Percentiles rank a stretch among this genome's conserved stretches.
phyloP scores from a whole-genome alignment of 2,113 vertebrate genomes.

The Lasiurus borealis region DNA sequence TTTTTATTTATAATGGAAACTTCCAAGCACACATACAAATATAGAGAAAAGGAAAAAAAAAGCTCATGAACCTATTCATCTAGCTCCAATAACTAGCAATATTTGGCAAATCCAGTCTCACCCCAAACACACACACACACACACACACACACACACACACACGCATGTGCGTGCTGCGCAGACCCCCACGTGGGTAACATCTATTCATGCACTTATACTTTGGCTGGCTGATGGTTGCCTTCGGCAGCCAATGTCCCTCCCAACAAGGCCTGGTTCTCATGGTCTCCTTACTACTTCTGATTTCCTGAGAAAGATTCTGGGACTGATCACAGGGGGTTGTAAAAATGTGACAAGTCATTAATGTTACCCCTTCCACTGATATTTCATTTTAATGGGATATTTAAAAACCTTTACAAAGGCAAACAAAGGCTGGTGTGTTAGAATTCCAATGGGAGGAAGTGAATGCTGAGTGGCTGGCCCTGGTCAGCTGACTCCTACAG shows the following conservation, averaged over 20 bases:
- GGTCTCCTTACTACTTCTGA: not conserved
- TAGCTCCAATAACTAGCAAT: not conserved
- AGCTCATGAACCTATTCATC: not conserved
- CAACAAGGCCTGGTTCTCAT: no score
- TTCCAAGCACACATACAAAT: not conserved
- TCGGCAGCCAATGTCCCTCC: no score
- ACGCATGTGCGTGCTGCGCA: not conserved
- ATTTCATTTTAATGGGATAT: not conserved
- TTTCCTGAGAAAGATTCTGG: not conserved
- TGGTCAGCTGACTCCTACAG: not conserved
- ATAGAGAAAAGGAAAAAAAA: slow-evolving; percentile 10
- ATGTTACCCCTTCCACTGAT: not conserved
- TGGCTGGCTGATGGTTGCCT: not conserved
- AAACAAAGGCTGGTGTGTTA: not conserved
- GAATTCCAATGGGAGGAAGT: not conserved
- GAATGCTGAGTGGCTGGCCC: not conserved
- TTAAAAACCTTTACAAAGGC: not conserved
- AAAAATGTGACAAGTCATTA: not conserved
- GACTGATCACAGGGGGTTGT: not conserved
- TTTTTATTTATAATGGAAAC: not conserved
- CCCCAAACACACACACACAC: not conserved
- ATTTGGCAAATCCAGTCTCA: not conserved
- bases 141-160: not conserved
- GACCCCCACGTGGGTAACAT: not conserved
- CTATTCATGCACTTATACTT: not conserved